Conservation (phyloP, 2,888 invertebrate genomes). For the Ernsta delagoae region DNA sequence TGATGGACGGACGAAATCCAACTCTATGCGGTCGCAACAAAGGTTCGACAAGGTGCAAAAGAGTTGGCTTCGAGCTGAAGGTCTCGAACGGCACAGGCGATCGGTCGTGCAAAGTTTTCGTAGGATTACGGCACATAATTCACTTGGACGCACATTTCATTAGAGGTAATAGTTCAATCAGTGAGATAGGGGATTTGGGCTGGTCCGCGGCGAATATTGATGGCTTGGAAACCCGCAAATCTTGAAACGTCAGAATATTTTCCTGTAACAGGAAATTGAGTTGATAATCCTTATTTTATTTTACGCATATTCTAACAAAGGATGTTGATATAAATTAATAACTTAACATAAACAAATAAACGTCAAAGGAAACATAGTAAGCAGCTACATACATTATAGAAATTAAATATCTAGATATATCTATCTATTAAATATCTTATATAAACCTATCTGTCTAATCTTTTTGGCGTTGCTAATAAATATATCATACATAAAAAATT, state of each 20-base stretch:
- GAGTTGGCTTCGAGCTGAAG: slow-evolving; percentile 11
- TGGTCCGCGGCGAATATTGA: slow-evolving; percentile 9
- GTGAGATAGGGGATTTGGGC: slow-evolving; percentile 18
- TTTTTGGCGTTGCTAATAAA: not conserved
- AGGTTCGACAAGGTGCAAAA: slow-evolving; percentile 2
- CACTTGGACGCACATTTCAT: slow-evolving; percentile 36
- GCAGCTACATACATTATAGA: no score
- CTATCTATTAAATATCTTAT: no score
- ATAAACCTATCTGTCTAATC: no score
- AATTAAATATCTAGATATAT: no score
- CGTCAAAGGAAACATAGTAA: no score
- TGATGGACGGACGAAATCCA: slow-evolving; percentile 16
- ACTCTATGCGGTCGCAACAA: slow-evolving; percentile 23
- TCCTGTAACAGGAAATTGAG: not conserved
- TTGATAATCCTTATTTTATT: slow-evolving; percentile 3
- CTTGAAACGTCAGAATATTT: slow-evolving; percentile 13
- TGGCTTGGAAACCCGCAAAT: not conserved
- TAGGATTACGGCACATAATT: slow-evolving; percentile 35
- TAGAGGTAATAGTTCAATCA: slow-evolving; percentile 35
- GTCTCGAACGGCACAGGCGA: slow-evolving; percentile 39
- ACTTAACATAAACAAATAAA: no score
- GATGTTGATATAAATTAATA: no score
- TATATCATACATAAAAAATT: not conserved
- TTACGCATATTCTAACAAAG: not conserved
- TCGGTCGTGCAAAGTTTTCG: slow-evolving; percentile 41